phyloP scores from a whole-genome alignment of 2,113 vertebrate genomes.

The Todiramphus chloris region DNA sequence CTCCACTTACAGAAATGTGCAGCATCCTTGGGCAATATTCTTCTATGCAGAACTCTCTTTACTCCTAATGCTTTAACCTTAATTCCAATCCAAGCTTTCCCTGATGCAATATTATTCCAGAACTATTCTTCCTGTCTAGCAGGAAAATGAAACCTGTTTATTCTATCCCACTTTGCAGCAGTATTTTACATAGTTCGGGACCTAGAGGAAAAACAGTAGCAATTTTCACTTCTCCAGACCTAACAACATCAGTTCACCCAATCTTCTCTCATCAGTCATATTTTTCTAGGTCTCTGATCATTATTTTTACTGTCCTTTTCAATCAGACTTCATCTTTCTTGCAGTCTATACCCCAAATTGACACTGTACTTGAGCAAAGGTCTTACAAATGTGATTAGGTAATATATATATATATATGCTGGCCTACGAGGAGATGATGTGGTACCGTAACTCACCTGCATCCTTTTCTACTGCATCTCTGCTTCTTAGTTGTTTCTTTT shows the following conservation, averaged over 20 bases:
- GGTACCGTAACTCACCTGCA: background rate
- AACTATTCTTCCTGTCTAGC: background rate
- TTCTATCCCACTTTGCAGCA: background rate
- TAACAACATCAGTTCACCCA: background rate
- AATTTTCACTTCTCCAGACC: background rate
- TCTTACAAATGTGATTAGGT: background rate
- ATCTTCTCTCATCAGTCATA: background rate
- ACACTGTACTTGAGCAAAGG: background rate
- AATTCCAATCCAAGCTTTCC: background rate
- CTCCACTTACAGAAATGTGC: background rate
- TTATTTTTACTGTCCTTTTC: background rate
- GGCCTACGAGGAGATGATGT: background rate
- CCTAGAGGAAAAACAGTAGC: background rate
- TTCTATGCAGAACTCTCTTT: background rate
- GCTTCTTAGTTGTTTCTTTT: background rate
- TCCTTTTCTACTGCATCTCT: background rate
- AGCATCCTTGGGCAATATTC: background rate
- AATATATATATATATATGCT: accelerated
- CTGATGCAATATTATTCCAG: background rate
- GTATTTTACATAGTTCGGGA: background rate
- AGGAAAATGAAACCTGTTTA: background rate
- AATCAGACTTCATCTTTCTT: background rate
- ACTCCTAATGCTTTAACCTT: background rate
- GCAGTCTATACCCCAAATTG: background rate
- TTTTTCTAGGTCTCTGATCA: background rate